Base-by-base conservation (phyloP, 2,113 vertebrate genomes). In the Arenaria interpres region DNA sequence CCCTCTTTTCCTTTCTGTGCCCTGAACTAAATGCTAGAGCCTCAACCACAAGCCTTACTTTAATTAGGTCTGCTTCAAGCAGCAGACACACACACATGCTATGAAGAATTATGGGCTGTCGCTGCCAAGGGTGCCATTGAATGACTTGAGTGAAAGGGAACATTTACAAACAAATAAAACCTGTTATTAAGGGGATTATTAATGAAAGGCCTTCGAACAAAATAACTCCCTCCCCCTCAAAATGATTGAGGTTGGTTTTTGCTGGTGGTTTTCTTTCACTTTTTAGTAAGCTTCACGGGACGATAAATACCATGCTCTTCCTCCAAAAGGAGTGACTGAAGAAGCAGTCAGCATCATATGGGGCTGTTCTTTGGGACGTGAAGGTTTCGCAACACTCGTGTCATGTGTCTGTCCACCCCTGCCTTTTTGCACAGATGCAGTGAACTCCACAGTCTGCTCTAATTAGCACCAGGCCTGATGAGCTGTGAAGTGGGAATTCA, bases 41-140 rank as follows among this genome's bases (percentile, higher is more conserved):
- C 69, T 71, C 71, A 84, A 63, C 53, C 54, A n/a, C 60, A 93
- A 93, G 60, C 37, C 90, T 89, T 88, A 84, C 71, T 97, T 94
- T 91, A 73, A 91, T 95, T 96, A 79, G 23, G 51, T 56, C 56
- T 74, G 28, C 66, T 92, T 91, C 85, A 85, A 96, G 33, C 59
- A 95, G 82, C 72, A 93, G 89, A 69, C 59, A 16, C 21, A 46
- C 21, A 71, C 74, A 74, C 50, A 80, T 20, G 23, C 62, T 54
- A 27, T 66, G 68, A 87, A 79, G 75, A 96, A 90, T 90, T 51
- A 81, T n/a, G 46, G 92, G 30, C 53, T 81, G 50, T 50, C 0
- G 0, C 80, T 93, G 89, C 95, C 88, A 91, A 95, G 43, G 57
- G 63, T 94, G 75, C 94, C 85, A 90, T 96, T 46, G 92, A 93